Conservation (phyloP, 2,113 vertebrate species). For the Hemichromis elongatus region DNA sequence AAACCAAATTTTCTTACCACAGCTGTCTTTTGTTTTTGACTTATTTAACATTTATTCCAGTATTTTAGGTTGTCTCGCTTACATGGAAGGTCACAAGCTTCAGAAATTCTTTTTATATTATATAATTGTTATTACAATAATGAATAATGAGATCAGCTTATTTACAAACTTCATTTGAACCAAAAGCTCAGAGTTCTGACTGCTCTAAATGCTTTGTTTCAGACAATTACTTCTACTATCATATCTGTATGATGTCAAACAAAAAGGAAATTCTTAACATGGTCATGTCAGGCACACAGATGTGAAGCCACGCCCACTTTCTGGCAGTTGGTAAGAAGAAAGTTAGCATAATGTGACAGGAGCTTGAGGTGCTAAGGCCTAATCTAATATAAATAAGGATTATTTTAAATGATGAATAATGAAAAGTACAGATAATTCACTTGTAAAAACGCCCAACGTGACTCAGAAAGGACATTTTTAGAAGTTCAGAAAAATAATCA, state of each 20-base stretch:
- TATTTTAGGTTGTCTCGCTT: not conserved
- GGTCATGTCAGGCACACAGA: not conserved
- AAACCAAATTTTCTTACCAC: conserved; percentile 16
- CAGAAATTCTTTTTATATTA: not conserved
- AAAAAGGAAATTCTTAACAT: not conserved
- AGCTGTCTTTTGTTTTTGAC: not conserved
- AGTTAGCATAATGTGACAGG: not conserved
- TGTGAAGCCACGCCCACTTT: not conserved
- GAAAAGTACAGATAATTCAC: not conserved
- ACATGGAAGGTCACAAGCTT: not conserved
- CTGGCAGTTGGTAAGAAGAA: not conserved
- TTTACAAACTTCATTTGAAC: not conserved
- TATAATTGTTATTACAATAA: not conserved
- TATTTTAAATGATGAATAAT: not conserved
- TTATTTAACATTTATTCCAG: not conserved
- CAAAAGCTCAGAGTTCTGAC: not conserved
- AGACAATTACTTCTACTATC: not conserved
- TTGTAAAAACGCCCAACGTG: not conserved
- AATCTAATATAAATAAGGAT: not conserved
- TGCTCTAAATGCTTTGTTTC: not conserved
- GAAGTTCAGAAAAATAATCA: not conserved
- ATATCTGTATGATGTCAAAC: not conserved
- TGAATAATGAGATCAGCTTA: not conserved
- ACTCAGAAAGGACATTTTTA: not conserved
- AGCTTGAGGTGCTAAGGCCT: not conserved